These are phyloP conservation scores for Synanthedon tipuliformis DNA, from an alignment of 2,888 invertebrate species.

Conservation along the genomic window DNA sequence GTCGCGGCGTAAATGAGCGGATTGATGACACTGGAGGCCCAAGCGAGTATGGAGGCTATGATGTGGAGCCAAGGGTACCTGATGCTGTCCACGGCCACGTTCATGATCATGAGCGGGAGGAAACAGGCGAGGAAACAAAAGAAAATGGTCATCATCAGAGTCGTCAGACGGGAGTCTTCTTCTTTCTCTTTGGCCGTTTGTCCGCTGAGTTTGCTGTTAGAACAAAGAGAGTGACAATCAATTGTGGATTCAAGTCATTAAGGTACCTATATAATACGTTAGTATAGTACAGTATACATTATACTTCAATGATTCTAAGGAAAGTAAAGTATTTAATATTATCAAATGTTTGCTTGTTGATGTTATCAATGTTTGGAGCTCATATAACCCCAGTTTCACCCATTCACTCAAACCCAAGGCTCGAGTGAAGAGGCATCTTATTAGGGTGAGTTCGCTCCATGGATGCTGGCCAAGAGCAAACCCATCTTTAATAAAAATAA, in stretches of 20 bases:
- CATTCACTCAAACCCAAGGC: no score
- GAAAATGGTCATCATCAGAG: constrained; percentile 89
- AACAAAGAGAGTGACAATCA: not conserved
- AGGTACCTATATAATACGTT: no score
- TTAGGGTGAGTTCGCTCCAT: no score
- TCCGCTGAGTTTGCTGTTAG: constrained; percentile 57
- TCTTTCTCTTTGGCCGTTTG: constrained; percentile 62
- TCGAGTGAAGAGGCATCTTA: no score
- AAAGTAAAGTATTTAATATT: no score
- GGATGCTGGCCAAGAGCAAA: no score
- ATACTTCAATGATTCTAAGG: no score
- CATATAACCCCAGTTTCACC: no score
- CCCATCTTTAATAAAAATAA: no score
- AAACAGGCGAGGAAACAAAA: constrained; percentile 87
- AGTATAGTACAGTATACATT: no score
- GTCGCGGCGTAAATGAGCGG: constrained; percentile 92
- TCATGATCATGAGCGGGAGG: constrained; percentile 88
- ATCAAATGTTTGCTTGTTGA: no score
- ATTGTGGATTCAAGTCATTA: not conserved
- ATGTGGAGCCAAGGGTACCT: constrained; percentile 81
- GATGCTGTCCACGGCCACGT: constrained; percentile 85
- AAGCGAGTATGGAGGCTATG: constrained; percentile 86
- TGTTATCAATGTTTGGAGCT: no score
- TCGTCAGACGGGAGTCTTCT: constrained; percentile 85
- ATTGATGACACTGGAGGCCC: constrained; percentile 91